Percentiles rank a stretch among this genome's conserved stretches.
Evolutionary conservation across 2,113 vertebrate genomes (phyloP).

Genomic region (Laticauda laticaudata): DNA sequence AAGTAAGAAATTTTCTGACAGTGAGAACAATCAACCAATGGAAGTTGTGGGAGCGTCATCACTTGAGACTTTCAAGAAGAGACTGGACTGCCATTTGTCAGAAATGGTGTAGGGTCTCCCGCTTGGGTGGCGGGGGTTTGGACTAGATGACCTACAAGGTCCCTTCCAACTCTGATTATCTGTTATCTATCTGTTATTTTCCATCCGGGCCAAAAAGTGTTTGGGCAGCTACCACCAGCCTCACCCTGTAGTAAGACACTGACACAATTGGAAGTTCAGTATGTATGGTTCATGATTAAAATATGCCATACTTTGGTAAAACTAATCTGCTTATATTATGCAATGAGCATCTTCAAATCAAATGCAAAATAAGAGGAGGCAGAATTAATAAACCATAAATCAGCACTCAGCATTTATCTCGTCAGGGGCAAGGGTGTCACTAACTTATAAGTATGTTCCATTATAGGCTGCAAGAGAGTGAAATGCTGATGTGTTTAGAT

Average conservation of each 20-base stretch:
- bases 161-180: too few relatives aligned
- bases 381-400: conserved; percentile 10
- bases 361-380: conserved; percentile 3
- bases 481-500: not conserved
- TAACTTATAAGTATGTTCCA: conserved; percentile 6
- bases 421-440: not conserved
- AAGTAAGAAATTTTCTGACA: too few relatives aligned
- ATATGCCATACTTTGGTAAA: not conserved
- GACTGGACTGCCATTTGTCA: too few relatives aligned
- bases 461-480: not conserved
- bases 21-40: too few relatives aligned
- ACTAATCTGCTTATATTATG: not conserved
- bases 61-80: too few relatives aligned
- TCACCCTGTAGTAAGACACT: not conserved
- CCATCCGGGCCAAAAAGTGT: too few relatives aligned
- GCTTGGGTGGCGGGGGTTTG: too few relatives aligned
- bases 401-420: conserved; percentile 18
- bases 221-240: too few relatives aligned
- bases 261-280: not conserved
- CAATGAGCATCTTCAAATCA: conserved; percentile 9
- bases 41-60: too few relatives aligned
- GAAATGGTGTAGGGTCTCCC: too few relatives aligned
- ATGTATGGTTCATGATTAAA: not conserved
- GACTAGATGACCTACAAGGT: too few relatives aligned
- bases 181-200: too few relatives aligned